These are phyloP conservation scores for Eurois occulta DNA, from an alignment of 2,888 invertebrate genomes.

Conservation along the genomic window DNA sequence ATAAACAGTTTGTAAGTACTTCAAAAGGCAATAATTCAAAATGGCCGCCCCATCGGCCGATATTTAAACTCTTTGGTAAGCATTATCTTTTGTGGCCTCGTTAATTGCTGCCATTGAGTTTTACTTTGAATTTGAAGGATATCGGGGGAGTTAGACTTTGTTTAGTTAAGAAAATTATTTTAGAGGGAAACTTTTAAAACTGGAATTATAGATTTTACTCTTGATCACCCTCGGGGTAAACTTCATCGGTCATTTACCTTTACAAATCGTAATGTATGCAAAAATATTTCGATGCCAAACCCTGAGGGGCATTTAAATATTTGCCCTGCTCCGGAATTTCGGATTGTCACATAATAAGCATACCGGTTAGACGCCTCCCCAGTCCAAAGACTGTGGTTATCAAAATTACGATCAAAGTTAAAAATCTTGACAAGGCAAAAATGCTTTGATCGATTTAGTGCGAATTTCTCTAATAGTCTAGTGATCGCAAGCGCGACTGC, in stretches of 20 bases:
- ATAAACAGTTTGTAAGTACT: conserved; percentile 48
- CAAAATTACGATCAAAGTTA: background rate
- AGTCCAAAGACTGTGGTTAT: background rate
- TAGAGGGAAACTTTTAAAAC: conserved; percentile 10
- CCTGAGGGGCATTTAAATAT: conserved; percentile 42
- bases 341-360: conserved; percentile 12
- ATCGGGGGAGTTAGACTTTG: conserved; percentile 17
- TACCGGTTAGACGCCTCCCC: background rate
- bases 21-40: conserved; percentile 66
- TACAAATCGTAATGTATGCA: conserved; percentile 29
- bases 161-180: conserved; percentile 32
- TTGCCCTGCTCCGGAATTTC: conserved; percentile 29
- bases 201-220: conserved; percentile 8
- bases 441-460: background rate
- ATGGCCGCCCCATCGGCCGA: conserved; percentile 65
- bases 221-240: background rate
- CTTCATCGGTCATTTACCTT: conserved; percentile 9
- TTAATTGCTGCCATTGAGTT: conserved; percentile 58
- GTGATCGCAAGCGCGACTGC: background rate
- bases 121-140: conserved; percentile 51
- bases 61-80: conserved; percentile 67
- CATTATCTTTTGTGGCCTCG: conserved; percentile 57
- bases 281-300: conserved; percentile 41
- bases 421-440: background rate
- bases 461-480: background rate